phyloP scores from a whole-genome alignment of 2,797 vertebrate species.

The Spheniscus humboldti region DNA sequence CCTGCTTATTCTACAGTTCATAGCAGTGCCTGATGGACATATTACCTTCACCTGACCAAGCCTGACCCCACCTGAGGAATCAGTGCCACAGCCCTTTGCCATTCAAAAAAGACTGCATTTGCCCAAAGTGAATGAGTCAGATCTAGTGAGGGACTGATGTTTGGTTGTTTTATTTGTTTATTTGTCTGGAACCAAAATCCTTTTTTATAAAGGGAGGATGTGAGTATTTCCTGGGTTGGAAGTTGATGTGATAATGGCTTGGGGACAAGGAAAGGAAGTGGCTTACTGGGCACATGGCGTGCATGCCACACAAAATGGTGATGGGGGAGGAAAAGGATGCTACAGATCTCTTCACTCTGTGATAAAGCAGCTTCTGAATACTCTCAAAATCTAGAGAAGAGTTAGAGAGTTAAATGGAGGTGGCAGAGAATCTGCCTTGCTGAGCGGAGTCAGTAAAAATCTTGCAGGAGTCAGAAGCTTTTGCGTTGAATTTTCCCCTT shows the following conservation, averaged over 20 bases:
- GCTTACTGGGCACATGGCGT: neutral
- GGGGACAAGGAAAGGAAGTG: neutral
- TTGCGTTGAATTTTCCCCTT: neutral
- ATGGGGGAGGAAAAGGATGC: neutral
- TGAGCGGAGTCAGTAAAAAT: neutral
- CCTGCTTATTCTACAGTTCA: neutral
- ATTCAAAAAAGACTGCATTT: neutral
- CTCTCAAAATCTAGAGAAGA: neutral
- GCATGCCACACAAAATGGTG: neutral
- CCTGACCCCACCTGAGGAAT: neutral
- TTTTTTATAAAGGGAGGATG: neutral
- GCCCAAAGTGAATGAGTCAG: neutral
- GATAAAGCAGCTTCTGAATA: neutral
- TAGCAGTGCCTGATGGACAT: neutral
- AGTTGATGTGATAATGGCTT: neutral
- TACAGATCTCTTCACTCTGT: neutral
- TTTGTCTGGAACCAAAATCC: neutral
- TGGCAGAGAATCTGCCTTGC: neutral
- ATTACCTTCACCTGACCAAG: neutral
- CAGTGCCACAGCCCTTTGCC: rapidly evolving
- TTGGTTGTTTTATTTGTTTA: neutral
- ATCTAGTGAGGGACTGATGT: too few species aligned
- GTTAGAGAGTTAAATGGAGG: neutral
- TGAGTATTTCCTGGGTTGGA: neutral
- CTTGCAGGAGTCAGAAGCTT: neutral